Percentiles rank a stretch among this genome's conserved stretches.
phyloP scores from a whole-genome alignment of 2,888 invertebrate genomes.

The Nesidiocoris tenuis region DNA sequence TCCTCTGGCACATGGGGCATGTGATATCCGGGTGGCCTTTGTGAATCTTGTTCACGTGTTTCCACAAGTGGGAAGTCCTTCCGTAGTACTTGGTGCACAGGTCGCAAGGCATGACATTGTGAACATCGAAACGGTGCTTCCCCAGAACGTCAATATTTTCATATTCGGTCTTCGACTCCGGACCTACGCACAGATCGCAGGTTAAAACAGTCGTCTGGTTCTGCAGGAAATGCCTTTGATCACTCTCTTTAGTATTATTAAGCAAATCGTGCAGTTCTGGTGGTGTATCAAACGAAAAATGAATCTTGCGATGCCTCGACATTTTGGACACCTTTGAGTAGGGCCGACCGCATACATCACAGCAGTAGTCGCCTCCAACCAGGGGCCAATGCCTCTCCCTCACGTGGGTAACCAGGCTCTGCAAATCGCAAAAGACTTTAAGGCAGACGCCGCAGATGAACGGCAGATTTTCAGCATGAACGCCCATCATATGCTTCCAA shows the following conservation, averaged over 20 bases:
- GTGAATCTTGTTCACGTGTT: slow-evolving; percentile 63
- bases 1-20: slow-evolving; percentile 61
- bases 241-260: slow-evolving; percentile 44
- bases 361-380: slow-evolving; percentile 57
- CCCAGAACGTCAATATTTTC: slow-evolving; percentile 58
- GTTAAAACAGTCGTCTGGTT: slow-evolving; percentile 40
- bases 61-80: slow-evolving; percentile 63
- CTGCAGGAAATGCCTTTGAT: slow-evolving; percentile 45
- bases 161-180: slow-evolving; percentile 53
- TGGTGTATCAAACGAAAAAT: slow-evolving; percentile 53
- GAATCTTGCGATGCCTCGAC: slow-evolving; percentile 58
- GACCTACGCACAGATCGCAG: slow-evolving; percentile 45
- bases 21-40: slow-evolving; percentile 63
- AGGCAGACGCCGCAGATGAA: slow-evolving; percentile 58
- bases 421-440: slow-evolving; percentile 57
- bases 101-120: slow-evolving; percentile 63
- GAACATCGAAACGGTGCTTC: slow-evolving; percentile 58
- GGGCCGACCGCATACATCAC: slow-evolving; percentile 58
- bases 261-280: slow-evolving; percentile 48
- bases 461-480: slow-evolving; percentile 58
- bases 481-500: slow-evolving; percentile 60
- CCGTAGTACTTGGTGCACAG: slow-evolving; percentile 64
- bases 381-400: slow-evolving; percentile 56
- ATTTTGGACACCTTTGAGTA: slow-evolving; percentile 59
- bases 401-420: slow-evolving; percentile 56